Evolutionary conservation across 2,888 invertebrate species (phyloP).

Genomic region (Argynnis bischoffii): DNA sequence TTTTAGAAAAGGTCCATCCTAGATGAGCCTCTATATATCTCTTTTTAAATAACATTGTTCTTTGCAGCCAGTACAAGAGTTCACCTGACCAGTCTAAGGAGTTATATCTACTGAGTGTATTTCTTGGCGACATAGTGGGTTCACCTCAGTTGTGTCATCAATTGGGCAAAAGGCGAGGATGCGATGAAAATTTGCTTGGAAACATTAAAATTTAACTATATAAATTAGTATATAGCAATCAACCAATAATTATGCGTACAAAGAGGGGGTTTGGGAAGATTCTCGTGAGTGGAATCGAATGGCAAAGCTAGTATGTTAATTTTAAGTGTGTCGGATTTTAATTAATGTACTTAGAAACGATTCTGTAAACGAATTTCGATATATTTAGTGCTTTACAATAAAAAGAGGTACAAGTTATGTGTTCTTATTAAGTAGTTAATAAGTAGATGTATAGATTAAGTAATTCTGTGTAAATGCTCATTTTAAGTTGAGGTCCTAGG

Average conservation of each 20-base stretch:
- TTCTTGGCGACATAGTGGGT: constrained; percentile 92
- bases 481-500: not conserved
- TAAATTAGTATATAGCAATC: not conserved
- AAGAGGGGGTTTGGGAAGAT: not conserved
- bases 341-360: too few relatives aligned
- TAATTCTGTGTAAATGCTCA: not conserved
- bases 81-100: constrained; percentile 89
- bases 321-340: too few relatives aligned
- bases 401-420: constrained; percentile 14
- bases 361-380: not conserved
- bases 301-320: too few relatives aligned
- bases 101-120: constrained; percentile 92
- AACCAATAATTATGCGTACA: not conserved
- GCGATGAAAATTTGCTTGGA: constrained; percentile 55
- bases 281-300: not conserved
- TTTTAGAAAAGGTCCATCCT: too few relatives aligned
- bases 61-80: constrained; percentile 88
- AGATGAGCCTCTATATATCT: not conserved
- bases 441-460: not conserved
- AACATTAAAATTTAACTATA: constrained; percentile 7
- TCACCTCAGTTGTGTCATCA: constrained; percentile 91
- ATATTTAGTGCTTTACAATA: not conserved
- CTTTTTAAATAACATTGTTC: constrained; percentile 31
- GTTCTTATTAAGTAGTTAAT: constrained; percentile 3
- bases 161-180: constrained; percentile 84